Base-by-base conservation (phyloP, 2,113 vertebrate species). In the Colinus virginianus region DNA sequence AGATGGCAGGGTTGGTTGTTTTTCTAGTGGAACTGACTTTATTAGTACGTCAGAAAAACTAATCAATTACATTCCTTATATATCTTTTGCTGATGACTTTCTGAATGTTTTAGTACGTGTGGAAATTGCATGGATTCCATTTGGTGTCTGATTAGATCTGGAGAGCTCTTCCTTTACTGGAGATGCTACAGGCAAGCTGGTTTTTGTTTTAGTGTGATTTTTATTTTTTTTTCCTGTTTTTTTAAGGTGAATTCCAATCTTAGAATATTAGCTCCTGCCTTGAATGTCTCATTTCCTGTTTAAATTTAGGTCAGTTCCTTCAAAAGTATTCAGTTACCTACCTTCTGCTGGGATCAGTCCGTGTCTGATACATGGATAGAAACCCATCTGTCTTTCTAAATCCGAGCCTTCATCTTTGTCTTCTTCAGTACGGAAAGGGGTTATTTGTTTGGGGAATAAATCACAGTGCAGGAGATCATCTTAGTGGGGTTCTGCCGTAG, bases 301-400 rank as follows among this genome's bases (percentile, higher is more conserved):
- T 89, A 94, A 95, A 91, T 90, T 94, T 94, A 91, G 84, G 92
- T 56, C 77, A 45, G 2, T 1, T 84, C 90, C 86, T 88, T 88
- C 56, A 86, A 1, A 84, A 93, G 92, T 94, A 86, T 93, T 84
- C 0, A 1, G 77, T 96, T 96, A 88, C 90, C 72, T 88, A 14
- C 93, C 93, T 95, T 96, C 95, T 94, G 92, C 92, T 90, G 62
- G 88, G 64, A 90, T 94, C 93, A 95, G 56, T 94, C 82, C 86
- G 49, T 83, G 95, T 96, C 82, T 83, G 93, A 91, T 95, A 30
- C 75, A 36, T 62, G 82, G 42, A 83, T 70, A 91, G 91, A 94
- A 91, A 88, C 76, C 90, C 90, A 91, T 95, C 88, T 96, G 90
- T 96, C 88, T 83, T 79, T 46, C 88, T 96, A 85, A 93, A 88